Evolutionary conservation across 2,888 invertebrate species (phyloP).

Genomic region (Heliconius ethilla): DNA sequence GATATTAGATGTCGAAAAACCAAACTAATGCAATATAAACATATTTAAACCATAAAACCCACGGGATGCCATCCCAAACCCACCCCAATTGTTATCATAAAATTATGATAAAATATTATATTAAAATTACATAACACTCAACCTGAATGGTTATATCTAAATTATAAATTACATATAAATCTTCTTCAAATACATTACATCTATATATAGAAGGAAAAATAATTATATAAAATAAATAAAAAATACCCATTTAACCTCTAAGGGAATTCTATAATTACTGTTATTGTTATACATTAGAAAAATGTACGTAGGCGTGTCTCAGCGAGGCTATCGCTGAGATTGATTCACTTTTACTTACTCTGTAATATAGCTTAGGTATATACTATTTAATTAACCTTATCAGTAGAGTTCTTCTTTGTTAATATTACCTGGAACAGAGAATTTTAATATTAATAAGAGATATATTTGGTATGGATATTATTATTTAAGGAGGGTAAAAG

Average conservation of each 20-base stretch:
- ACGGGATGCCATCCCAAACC: too few relatives aligned
- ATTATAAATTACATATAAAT: not conserved
- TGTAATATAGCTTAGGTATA: not conserved
- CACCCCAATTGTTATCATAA: not conserved
- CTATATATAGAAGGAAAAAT: not conserved
- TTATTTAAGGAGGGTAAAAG: too few relatives aligned
- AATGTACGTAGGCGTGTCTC: not conserved
- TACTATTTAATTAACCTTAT: not conserved
- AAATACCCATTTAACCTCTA: not conserved
- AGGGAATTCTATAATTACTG: conserved; percentile 3
- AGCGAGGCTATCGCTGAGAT: not conserved
- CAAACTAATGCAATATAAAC: too few relatives aligned
- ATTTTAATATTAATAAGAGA: not conserved
- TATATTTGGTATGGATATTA: too few relatives aligned
- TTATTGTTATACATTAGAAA: not conserved
- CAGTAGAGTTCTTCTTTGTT: not conserved
- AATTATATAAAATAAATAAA: not conserved
- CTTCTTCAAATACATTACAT: not conserved
- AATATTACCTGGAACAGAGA: conserved; percentile 8
- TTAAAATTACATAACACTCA: not conserved
- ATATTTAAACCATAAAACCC: too few relatives aligned
- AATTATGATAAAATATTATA: not conserved
- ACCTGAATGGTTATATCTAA: not conserved
- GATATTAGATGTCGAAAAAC: too few relatives aligned
- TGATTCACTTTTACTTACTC: not conserved